Conservation (phyloP, 92 coral and sea anemone species). For the Zoanthus sansibaricus region DNA sequence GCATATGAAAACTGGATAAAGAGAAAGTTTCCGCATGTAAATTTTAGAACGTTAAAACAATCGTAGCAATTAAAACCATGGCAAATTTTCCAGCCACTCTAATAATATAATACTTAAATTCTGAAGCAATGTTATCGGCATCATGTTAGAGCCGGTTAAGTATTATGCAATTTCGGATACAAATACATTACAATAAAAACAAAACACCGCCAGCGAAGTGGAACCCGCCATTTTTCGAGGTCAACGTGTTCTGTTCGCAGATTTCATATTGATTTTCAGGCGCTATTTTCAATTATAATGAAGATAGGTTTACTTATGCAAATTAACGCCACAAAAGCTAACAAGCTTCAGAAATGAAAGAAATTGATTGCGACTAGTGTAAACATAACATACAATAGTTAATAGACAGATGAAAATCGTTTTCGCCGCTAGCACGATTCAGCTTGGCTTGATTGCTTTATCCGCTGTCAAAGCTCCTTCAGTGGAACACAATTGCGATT, state of each 20-base stretch:
- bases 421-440: slow-evolving; percentile 38
- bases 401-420: slow-evolving; percentile 24
- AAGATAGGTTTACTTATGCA: slow-evolving; percentile 35
- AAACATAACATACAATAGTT: slow-evolving; percentile 28
- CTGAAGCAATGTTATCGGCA: neutral
- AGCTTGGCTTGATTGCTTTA: slow-evolving; percentile 27
- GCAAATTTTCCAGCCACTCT: neutral
- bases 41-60: slow-evolving; percentile 2
- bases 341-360: slow-evolving; percentile 46
- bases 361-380: slow-evolving; percentile 19
- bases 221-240: slow-evolving; percentile 12
- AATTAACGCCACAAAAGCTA: slow-evolving; percentile 44
- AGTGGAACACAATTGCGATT: slow-evolving; percentile 30
- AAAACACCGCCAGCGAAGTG: slow-evolving; percentile 27
- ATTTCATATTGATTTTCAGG: slow-evolving; percentile 40
- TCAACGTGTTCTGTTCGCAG: slow-evolving; percentile 28
- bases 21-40: slow-evolving; percentile 42
- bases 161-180: slow-evolving; percentile 1
- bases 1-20: neutral
- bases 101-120: neutral
- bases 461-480: slow-evolving; percentile 34
- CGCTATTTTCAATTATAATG: slow-evolving; percentile 34
- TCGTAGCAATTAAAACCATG: slow-evolving; percentile 15
- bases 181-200: neutral
- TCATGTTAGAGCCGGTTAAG: neutral